phyloP scores from a whole-genome alignment of 2,113 vertebrate species.

The Corythaixoides concolor region DNA sequence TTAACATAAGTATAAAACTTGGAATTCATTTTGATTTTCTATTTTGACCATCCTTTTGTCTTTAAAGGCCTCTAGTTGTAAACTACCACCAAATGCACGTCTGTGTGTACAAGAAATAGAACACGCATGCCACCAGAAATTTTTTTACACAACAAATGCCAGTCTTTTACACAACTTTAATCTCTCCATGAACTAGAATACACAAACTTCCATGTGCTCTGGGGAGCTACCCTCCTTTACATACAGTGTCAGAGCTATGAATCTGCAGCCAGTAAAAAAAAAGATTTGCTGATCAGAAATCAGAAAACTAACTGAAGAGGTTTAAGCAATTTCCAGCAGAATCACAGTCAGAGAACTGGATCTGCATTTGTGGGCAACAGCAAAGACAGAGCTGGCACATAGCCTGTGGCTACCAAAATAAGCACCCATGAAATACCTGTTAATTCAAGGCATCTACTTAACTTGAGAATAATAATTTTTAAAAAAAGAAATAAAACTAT shows the following conservation, averaged over 20 bases:
- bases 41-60: neutral
- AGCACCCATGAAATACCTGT: neutral
- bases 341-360: neutral
- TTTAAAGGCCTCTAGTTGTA: neutral
- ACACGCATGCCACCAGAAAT: neutral
- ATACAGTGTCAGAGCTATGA: neutral
- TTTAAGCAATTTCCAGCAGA: neutral
- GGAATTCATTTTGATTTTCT: neutral
- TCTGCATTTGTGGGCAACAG: neutral
- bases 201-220: neutral
- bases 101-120: neutral
- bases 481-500: neutral
- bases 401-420: neutral
- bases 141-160: neutral
- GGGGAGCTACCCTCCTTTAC: neutral
- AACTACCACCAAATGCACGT: neutral
- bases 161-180: neutral
- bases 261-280: neutral
- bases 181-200: neutral
- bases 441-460: neutral
- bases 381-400: neutral
- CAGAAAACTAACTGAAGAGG: neutral
- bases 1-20: neutral
- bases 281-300: neutral
- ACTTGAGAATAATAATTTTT: neutral